Evolutionary conservation across 1,140 invertebrate species (phyloP).

Genomic region (Drosophila novamexicana): DNA sequence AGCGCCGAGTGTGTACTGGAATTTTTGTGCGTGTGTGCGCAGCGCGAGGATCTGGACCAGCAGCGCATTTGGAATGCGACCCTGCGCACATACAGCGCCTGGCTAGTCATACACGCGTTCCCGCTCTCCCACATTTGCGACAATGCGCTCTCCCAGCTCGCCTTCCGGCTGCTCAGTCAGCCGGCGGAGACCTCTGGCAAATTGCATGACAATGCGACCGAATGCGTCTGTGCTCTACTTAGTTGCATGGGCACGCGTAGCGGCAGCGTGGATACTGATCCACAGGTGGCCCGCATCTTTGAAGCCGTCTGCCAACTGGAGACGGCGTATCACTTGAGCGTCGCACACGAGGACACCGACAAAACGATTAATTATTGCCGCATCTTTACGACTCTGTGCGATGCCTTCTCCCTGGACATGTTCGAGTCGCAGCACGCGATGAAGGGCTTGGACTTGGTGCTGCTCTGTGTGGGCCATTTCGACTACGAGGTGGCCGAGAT

Average conservation of each 20-base stretch:
- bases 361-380: conserved; percentile 96
- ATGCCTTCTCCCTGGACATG: conserved; percentile 95
- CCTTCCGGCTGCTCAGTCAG: conserved; percentile 89
- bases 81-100: conserved; percentile 92
- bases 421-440: conserved; percentile 92
- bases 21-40: conserved; percentile 91
- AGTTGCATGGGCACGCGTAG: conserved; percentile 90
- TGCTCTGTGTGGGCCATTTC: conserved; percentile 97
- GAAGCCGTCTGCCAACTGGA: conserved; percentile 92
- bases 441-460: conserved; percentile 93
- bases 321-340: conserved; percentile 94
- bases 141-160: conserved; percentile 88
- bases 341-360: conserved; percentile 96
- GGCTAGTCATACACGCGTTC: conserved; percentile 90
- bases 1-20: conserved; percentile 89
- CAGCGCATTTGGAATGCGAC: conserved; percentile 86
- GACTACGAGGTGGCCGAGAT: conserved; percentile 99
- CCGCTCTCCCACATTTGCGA: conserved; percentile 88
- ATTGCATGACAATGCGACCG: conserved; percentile 95
- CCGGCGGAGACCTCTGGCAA: conserved; percentile 86
- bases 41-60: conserved; percentile 85
- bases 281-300: conserved; percentile 90
- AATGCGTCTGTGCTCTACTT: conserved; percentile 95
- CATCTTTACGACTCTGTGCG: conserved; percentile 97
- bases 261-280: conserved; percentile 83